A percentile compares a stretch with the other conserved stretches of the same genome.
Evolutionary conservation across 2,113 vertebrate species (phyloP).

Genomic region (Cricetomys ansorgei): DNA sequence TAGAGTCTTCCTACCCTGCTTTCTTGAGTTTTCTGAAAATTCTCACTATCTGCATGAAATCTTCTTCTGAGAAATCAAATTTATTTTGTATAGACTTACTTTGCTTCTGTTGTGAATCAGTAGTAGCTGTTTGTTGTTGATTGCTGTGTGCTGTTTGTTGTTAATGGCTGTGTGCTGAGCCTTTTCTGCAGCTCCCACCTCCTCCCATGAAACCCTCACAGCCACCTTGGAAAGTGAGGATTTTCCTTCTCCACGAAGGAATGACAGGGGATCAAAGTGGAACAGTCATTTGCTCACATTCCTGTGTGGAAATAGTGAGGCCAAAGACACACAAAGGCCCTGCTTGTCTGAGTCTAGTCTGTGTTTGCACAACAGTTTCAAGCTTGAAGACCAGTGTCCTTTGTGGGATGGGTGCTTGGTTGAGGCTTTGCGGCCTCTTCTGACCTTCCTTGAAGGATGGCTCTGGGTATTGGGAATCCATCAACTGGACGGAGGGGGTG

Average conservation of each 20-base stretch:
- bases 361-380: background rate
- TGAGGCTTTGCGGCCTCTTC: background rate
- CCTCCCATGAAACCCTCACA: background rate
- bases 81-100: background rate
- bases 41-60: background rate
- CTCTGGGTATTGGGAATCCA: background rate
- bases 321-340: background rate
- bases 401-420: background rate
- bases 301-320: background rate
- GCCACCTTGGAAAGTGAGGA: background rate
- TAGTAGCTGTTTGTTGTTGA: background rate
- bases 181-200: background rate
- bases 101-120: background rate
- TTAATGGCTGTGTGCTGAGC: background rate
- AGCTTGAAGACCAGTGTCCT: background rate
- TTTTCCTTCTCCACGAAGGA: background rate
- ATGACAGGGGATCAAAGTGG: background rate
- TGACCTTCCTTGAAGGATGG: background rate
- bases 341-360: background rate
- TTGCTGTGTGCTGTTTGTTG: background rate
- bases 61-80: background rate
- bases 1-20: background rate
- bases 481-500: background rate
- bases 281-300: background rate
- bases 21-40: constrained; percentile 40